phyloP scores from a whole-genome alignment of 2,113 vertebrate genomes.

The Atractosteus spatula region DNA sequence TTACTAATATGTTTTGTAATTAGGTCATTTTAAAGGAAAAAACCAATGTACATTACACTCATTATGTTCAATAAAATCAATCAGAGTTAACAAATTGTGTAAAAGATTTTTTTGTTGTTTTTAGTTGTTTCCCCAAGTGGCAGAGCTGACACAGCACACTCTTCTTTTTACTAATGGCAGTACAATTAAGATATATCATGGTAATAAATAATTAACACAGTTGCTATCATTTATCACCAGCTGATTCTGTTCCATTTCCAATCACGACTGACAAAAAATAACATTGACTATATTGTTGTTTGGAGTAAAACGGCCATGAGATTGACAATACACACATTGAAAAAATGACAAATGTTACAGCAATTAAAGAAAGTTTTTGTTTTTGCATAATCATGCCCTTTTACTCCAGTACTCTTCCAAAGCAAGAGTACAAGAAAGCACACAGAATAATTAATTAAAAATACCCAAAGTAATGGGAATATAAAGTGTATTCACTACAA shows the following conservation, averaged over 20 bases:
- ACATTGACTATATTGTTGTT: neutral
- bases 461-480: too few relatives aligned
- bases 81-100: neutral
- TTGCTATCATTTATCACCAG: conserved; percentile 13
- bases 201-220: conserved; percentile 8
- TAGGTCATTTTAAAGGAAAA: neutral
- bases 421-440: too few relatives aligned
- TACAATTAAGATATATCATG: conserved; percentile 4
- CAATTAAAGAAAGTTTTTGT: too few relatives aligned
- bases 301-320: neutral
- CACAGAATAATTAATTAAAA: too few relatives aligned
- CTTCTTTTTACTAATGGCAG: neutral
- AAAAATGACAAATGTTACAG: neutral
- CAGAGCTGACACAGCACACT: conserved; percentile 3
- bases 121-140: neutral
- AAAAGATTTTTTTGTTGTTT: conserved; percentile 14
- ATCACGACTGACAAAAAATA: conserved; percentile 13
- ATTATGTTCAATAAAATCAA: conserved; percentile 9
- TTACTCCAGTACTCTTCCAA: too few relatives aligned
- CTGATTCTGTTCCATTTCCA: conserved; percentile 9
- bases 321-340: conserved; percentile 4
- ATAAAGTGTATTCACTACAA: too few relatives aligned
- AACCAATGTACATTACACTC: conserved; percentile 5
- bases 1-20: too few relatives aligned
- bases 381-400: too few relatives aligned